phyloP scores from a whole-genome alignment of 2,888 invertebrate species.

The Watsonalla cultraria region DNA sequence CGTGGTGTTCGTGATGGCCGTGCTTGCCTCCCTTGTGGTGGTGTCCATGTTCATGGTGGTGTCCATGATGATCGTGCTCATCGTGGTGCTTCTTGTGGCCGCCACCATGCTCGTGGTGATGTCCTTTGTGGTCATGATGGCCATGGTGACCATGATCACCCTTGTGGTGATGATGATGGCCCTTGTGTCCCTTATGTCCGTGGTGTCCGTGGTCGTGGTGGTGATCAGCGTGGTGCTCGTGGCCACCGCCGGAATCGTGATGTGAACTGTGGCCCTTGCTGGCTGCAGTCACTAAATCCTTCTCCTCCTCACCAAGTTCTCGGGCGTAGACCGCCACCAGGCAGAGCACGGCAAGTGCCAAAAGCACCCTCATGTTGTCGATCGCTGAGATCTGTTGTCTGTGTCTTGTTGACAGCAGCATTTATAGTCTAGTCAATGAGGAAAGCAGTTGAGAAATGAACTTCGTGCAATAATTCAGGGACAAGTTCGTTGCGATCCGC shows the following conservation, averaged over 20 bases:
- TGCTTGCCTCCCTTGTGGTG: slow-evolving; percentile 71
- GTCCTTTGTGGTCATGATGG: slow-evolving; percentile 63
- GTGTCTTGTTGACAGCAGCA: slow-evolving; percentile 37
- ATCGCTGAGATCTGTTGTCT: slow-evolving; percentile 39
- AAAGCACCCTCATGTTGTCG: slow-evolving; percentile 62
- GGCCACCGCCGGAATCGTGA: slow-evolving; percentile 64
- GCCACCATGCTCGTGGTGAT: slow-evolving; percentile 66
- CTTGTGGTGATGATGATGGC: slow-evolving; percentile 70
- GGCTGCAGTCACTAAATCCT: slow-evolving; percentile 65
- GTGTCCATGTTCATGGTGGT: slow-evolving; percentile 68
- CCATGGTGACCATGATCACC: slow-evolving; percentile 67
- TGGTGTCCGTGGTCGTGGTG: slow-evolving; percentile 66
- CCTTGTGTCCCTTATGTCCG: slow-evolving; percentile 68
- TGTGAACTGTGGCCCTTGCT: slow-evolving; percentile 48
- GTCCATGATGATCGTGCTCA: slow-evolving; percentile 62
- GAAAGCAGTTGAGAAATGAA: slow-evolving; percentile 59
- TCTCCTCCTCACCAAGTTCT: slow-evolving; percentile 56
- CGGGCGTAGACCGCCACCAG: slow-evolving; percentile 60
- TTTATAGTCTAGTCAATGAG: slow-evolving; percentile 65
- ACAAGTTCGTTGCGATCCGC: slow-evolving; percentile 40
- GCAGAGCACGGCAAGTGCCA: slow-evolving; percentile 58
- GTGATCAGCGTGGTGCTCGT: slow-evolving; percentile 65
- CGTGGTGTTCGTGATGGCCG: slow-evolving; percentile 66
- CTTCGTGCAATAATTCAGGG: slow-evolving; percentile 53
- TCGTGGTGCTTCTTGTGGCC: slow-evolving; percentile 68